These are phyloP conservation scores for Anoncus sp. DNA, from an alignment of 2,888 invertebrate species.

Conservation along the genomic window DNA sequence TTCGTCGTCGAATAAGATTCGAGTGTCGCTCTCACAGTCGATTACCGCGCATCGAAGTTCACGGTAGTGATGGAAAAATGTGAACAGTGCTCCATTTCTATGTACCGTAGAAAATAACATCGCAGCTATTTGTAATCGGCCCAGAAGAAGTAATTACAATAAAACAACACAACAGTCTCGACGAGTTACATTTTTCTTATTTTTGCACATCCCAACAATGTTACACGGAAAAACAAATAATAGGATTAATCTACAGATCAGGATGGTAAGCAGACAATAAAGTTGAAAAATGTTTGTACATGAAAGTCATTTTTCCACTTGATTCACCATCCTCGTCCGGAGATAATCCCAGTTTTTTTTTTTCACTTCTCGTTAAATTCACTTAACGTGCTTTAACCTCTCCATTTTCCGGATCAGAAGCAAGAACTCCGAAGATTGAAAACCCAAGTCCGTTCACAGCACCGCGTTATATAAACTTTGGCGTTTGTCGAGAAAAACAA, in stretches of 20 bases:
- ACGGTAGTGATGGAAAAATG: background rate
- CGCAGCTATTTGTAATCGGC: background rate
- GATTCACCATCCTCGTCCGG: background rate
- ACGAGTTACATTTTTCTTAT: background rate
- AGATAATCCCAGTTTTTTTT: background rate
- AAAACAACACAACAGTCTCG: background rate
- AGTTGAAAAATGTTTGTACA: background rate
- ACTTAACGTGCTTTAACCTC: background rate
- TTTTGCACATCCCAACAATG: background rate
- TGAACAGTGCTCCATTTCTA: background rate
- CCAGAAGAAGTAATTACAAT: background rate
- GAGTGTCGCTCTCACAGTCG: background rate
- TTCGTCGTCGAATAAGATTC: conserved; percentile 13
- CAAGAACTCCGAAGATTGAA: conserved; percentile 1
- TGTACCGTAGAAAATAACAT: background rate
- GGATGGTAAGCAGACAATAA: background rate
- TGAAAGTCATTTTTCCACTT: background rate
- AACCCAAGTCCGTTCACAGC: background rate
- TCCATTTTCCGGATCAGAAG: conserved; percentile 16
- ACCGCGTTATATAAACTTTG: background rate
- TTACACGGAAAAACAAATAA: background rate
- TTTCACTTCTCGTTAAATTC: background rate
- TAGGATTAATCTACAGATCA: background rate
- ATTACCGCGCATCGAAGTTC: background rate
- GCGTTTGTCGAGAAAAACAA: conserved; percentile 17